Evolutionary conservation across 2,888 invertebrate species (phyloP).

Genomic region (Trichopria drosophilae): DNA sequence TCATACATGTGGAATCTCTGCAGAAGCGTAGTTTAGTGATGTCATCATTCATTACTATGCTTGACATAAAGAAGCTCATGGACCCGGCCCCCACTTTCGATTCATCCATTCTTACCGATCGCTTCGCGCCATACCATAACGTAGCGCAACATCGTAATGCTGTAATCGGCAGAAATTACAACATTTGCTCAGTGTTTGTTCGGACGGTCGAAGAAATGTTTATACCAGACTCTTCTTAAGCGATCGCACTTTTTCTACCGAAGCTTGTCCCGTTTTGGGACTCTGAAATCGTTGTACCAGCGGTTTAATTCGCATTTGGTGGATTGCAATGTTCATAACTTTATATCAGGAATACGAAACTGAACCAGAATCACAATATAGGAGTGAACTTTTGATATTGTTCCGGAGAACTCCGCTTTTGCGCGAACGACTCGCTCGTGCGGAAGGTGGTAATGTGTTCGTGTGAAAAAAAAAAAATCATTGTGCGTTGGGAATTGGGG

Average conservation of each 20-base stretch:
- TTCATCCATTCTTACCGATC: background rate
- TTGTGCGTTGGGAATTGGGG: no score
- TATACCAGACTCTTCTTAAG: background rate
- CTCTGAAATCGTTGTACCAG: no score
- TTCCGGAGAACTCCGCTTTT: constrained; percentile 43
- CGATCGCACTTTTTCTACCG: background rate
- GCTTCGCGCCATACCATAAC: constrained; percentile 10
- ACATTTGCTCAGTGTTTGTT: constrained; percentile 39
- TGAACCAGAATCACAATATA: constrained; percentile 41
- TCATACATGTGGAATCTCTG: constrained; percentile 55
- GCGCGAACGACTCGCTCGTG: constrained; percentile 33
- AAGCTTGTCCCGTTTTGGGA: no score
- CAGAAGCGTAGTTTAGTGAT: constrained; percentile 54
- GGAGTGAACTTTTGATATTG: constrained; percentile 48
- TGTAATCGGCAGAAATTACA: constrained; percentile 48
- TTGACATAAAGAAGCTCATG: constrained; percentile 47
- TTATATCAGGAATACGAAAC: constrained; percentile 52
- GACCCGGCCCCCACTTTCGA: constrained; percentile 28
- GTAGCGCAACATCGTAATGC: constrained; percentile 39
- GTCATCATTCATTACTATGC: constrained; percentile 56
- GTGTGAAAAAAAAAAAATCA: no score
- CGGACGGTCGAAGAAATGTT: constrained; percentile 5
- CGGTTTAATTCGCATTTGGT: no score
- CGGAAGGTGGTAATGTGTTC: constrained; percentile 40
- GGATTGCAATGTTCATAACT: constrained; percentile 52